Evolutionary conservation across 2,113 vertebrate species (phyloP), one percentile per base, ranked within the genome.

Genomic region (Chloropsis hardwickii): DNA sequence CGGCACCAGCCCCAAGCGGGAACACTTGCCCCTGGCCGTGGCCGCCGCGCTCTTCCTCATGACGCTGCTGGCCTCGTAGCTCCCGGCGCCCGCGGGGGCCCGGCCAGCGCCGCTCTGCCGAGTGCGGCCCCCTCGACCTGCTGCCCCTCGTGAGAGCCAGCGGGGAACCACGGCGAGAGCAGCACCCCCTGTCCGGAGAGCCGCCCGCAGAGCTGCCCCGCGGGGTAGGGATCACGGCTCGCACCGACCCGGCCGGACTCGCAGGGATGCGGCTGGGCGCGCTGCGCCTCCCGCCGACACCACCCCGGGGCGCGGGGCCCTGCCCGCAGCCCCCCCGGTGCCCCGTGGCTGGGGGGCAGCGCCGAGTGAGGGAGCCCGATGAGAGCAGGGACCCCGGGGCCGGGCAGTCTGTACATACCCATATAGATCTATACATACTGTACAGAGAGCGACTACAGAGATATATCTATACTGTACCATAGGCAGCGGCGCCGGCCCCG

Each of bases 1-100:
- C 7, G 99, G 99, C 64, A 99, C 99, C 97, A 99, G 99, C 94
- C 99, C 99, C 29, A 99, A 99, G 97, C 96, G 98, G 96, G 98
- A 99, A 97, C 99, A 99, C 67, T 98, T 99, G 93, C 98, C 99
- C 70, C 93, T 99, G 96, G 99, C 99, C 15, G 97, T 99, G 97
- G 98, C 98, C 12, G 96, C 98, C 25, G 98, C 98, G 56, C 98
- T 99, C 95, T 98, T 99, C 94, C 98, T 99, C 91, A 98, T 98
- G 97, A 96, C 98, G 1, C 98, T 99, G 72, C 95, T 98, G 93
- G 98, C 99, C 95, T 99, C 99, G 98, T 99, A 99, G 99, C 98
- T 94, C 74, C 81, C 31, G 65, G 85, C 3, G 29, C 65, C 6
- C 9, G 35, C 5, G 83, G 81, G 83, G 87, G 71, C 86, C 90